Evolutionary conservation across 2,113 vertebrate genomes (phyloP).

Genomic region (Pao palembangensis): DNA sequence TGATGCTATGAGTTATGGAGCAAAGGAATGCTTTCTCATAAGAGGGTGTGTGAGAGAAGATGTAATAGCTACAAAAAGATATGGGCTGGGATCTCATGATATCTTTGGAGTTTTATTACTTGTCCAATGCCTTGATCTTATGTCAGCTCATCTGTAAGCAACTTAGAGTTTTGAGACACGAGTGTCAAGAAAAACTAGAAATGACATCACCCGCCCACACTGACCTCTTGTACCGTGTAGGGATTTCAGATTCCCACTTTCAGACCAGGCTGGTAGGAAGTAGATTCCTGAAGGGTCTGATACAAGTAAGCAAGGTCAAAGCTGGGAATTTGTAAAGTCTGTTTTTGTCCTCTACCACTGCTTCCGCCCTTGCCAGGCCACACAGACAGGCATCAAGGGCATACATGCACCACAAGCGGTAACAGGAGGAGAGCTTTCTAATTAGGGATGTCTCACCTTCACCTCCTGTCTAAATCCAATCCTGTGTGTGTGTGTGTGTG

Average conservation of each 20-base stretch:
- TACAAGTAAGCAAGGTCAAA: conserved; percentile 34
- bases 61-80: too few species aligned
- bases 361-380: conserved; percentile 13
- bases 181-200: conserved; percentile 26
- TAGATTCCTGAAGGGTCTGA: conserved; percentile 25
- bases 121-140: neutral
- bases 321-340: conserved; percentile 31
- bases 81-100: neutral
- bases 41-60: too few species aligned
- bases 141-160: too few species aligned
- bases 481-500: neutral
- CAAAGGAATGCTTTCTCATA: too few species aligned
- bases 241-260: neutral
- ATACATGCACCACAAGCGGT: neutral
- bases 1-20: too few species aligned
- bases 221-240: neutral
- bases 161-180: neutral
- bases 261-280: conserved; percentile 5
- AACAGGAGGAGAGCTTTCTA: too few species aligned
- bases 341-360: conserved; percentile 10
- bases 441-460: neutral
- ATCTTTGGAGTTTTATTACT: neutral
- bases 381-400: conserved; percentile 43
- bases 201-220: neutral
- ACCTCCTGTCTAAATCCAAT: neutral